Percentiles rank a stretch among this genome's conserved stretches.
Evolutionary conservation across 2,113 vertebrate species (phyloP).

Genomic region (Murina feae): DNA sequence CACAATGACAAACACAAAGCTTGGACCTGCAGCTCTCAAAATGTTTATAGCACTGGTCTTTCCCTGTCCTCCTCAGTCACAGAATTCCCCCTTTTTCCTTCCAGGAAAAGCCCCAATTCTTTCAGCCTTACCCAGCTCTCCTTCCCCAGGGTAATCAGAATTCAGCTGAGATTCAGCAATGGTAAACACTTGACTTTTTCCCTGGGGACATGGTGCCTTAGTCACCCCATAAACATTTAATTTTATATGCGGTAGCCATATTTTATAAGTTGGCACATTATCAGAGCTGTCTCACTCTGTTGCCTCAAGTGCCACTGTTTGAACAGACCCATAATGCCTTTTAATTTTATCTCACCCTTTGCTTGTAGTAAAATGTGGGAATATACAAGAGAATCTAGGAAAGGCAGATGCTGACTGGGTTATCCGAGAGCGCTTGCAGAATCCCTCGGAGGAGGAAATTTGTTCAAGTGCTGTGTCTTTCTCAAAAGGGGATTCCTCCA

Average conservation of each 20-base stretch:
- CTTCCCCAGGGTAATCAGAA: not conserved
- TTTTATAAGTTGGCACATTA: constrained; percentile 58
- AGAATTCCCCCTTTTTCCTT: not conserved
- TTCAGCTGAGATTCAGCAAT: not conserved
- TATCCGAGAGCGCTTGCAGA: not conserved
- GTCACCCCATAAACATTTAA: constrained; percentile 51
- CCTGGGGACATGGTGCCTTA: not conserved
- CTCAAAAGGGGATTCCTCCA: not conserved
- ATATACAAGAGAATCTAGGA: not conserved
- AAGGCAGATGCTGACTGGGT: not conserved
- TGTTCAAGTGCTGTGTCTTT: not conserved
- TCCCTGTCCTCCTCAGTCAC: not conserved
- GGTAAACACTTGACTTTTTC: not conserved
- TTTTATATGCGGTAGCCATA: constrained; percentile 54
- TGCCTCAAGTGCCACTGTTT: constrained; percentile 22
- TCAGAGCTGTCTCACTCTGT: constrained; percentile 14
- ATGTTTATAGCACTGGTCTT: not conserved
- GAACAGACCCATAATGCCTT: not conserved
- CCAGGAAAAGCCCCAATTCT: not conserved
- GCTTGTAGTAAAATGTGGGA: not conserved
- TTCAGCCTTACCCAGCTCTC: not conserved
- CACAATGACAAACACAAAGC: not conserved
- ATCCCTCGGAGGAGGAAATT: not conserved
- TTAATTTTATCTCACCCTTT: not conserved
- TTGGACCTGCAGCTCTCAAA: not conserved